phyloP scores from a whole-genome alignment of 2,888 invertebrate genomes.

The Zhuqinia jingwanae region DNA sequence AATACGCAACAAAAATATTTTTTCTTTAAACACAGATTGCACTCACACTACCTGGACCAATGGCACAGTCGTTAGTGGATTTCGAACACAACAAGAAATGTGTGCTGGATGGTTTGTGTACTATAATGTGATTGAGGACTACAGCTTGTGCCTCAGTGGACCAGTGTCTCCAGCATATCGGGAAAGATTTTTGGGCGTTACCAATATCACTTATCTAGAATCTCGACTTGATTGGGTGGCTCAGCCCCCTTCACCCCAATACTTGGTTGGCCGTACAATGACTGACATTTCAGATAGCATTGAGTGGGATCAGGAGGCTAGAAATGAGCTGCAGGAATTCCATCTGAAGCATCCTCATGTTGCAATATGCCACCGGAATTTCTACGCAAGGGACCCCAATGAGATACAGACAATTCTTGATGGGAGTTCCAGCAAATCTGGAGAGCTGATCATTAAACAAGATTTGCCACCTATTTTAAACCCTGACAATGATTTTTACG shows the following conservation, averaged over 20 bases:
- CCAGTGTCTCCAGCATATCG: neutral
- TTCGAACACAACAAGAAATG: conserved; percentile 56
- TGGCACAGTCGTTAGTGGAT: conserved; percentile 58
- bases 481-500: neutral
- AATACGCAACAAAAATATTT: no score
- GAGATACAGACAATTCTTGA: no score
- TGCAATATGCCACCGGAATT: conserved; percentile 10
- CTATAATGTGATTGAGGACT: conserved; percentile 40
- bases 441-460: no score
- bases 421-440: no score
- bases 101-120: conserved; percentile 31
- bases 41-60: conserved; percentile 46
- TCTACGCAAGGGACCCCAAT: conserved; percentile 19
- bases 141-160: conserved; percentile 36
- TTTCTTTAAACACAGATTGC: conserved; percentile 36
- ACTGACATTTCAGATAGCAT: conserved; percentile 52
- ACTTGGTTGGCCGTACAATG: conserved; percentile 7
- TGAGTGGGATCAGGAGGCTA: conserved; percentile 39
- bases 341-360: conserved; percentile 26
- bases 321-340: conserved; percentile 34
- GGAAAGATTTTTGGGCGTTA: conserved; percentile 33
- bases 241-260: neutral
- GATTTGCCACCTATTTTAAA: neutral
- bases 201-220: conserved; percentile 40
- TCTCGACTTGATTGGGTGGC: neutral